Conservation (phyloP, 2,888 invertebrate species). For the Tenthredo notha region DNA sequence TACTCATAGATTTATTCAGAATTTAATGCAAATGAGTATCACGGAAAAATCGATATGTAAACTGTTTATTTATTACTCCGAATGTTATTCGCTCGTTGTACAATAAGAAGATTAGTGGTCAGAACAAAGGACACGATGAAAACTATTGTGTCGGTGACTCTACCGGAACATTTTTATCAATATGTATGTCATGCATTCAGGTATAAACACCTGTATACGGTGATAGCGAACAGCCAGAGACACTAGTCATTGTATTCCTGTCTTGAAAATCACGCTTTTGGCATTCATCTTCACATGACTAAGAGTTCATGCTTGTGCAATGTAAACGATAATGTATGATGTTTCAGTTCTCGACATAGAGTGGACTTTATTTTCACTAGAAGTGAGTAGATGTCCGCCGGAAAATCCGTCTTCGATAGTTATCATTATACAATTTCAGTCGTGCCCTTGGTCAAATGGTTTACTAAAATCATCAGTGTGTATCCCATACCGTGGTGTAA, state of each 20-base stretch:
- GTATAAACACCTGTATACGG: neutral
- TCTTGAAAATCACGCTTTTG: neutral
- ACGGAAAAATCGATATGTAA: neutral
- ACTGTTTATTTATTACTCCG: neutral
- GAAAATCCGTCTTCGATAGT: neutral
- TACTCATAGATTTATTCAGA: neutral
- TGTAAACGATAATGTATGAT: neutral
- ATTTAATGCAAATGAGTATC: neutral
- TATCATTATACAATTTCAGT: no score
- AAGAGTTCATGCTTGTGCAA: neutral
- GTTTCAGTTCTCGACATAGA: neutral
- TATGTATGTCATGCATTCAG: neutral
- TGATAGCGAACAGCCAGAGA: neutral
- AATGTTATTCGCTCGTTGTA: neutral
- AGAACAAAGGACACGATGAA: neutral
- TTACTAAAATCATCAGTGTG: neutral
- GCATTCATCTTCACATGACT: neutral
- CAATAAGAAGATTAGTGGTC: neutral
- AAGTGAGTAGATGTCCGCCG: neutral
- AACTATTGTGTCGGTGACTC: neutral
- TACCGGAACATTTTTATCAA: neutral
- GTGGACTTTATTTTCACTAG: neutral
- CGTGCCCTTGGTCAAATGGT: neutral
- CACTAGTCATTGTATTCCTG: neutral
- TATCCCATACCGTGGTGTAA: neutral